Evolutionary conservation across 23 tunicate genomes (phyloP), one percentile per base, ranked within the genome.

Genomic region (Clavelina lepadiformis): DNA sequence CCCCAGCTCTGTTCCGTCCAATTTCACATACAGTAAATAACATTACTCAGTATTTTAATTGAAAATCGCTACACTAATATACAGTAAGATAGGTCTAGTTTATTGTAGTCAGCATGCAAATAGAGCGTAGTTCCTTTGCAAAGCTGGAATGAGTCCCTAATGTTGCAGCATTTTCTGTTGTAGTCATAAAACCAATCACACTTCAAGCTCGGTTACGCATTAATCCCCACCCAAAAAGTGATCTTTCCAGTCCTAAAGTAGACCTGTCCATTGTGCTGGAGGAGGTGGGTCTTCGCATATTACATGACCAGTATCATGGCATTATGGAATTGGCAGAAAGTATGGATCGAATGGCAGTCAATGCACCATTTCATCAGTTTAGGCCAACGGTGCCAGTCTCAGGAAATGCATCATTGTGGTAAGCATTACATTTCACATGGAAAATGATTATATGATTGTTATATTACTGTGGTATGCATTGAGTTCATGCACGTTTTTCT

Each of bases 141-240:
- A n/a, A n/a, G n/a, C n/a, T n/a, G n/a, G n/a, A n/a, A n/a, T n/a
- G n/a, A n/a, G n/a, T n/a, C n/a, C n/a, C n/a, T n/a, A n/a, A n/a
- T n/a, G n/a, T n/a, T n/a, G n/a, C n/a, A n/a, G n/a, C n/a, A n/a
- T 41, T 41, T 41, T 23, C 5, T 28, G 34, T 64, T 74, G 15
- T 62, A 78, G 75, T 86, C 57, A 52, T 86, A 26, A 78, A 78
- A 49, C 95, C 95, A 2, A 77, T 86, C 31, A 86, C 79, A n/a
- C 55, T 86, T 31, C 79, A 78, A 70, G 74, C 78, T 24, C 69
- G 65, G 19, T 32, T 78, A 33, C 75, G 85, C 5, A 18, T 86
- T 18, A 86, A 86, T 45, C 85, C 85, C 11, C 69, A 86, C 33
- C 80, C 85, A n/a, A 51, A 65, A 35, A 72, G 47, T 44, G 95